A percentile compares a stretch with the other conserved stretches of the same genome.
Conservation (phyloP, 2,113 vertebrate genomes). For the Zootoca vivipara region DNA sequence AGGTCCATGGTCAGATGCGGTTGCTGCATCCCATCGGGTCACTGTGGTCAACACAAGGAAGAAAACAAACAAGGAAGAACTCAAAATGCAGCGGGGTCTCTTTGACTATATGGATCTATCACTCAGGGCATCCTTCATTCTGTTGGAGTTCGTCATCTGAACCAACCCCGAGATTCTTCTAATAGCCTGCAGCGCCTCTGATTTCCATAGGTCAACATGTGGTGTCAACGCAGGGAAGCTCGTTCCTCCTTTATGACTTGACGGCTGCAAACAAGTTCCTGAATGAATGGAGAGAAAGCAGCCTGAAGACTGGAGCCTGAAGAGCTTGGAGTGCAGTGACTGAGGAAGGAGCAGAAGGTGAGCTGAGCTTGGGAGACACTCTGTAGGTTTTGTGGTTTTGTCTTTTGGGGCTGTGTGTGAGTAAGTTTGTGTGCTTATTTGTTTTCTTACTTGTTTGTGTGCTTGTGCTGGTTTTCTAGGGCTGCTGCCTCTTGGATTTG, state of each 20-base stretch:
- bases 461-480: too few species aligned
- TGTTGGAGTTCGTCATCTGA: background rate
- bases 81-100: background rate
- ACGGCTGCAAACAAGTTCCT: background rate
- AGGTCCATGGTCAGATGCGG: background rate
- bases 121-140: background rate
- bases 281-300: conserved; percentile 17
- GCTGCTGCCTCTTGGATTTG: too few species aligned
- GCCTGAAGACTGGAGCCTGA: too few species aligned
- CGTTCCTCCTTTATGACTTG: background rate
- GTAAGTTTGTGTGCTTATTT: too few species aligned
- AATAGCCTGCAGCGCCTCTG: background rate
- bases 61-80: background rate
- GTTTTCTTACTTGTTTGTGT: too few species aligned
- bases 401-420: too few species aligned
- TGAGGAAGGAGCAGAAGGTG: too few species aligned
- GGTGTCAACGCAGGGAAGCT: background rate
- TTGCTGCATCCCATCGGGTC: background rate
- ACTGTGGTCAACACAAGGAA: background rate
- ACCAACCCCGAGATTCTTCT: background rate
- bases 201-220: background rate
- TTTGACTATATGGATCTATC: too few species aligned
- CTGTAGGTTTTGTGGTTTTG: too few species aligned
- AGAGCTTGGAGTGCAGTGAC: too few species aligned
- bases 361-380: too few species aligned